Evolutionary conservation across 2,113 vertebrate genomes (phyloP).

Genomic region (Solea solea): DNA sequence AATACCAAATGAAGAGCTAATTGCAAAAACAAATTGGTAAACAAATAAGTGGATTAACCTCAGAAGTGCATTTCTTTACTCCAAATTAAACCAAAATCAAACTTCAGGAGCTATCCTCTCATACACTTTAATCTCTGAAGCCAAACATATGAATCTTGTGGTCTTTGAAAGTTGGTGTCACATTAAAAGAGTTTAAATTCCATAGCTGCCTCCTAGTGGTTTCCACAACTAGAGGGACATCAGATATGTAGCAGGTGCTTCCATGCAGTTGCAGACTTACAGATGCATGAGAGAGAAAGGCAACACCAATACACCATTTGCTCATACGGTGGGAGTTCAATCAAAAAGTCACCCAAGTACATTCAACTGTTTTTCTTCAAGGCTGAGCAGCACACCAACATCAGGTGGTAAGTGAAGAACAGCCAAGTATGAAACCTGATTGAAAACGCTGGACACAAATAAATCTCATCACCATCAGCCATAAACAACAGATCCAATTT

Average conservation of each 20-base stretch:
- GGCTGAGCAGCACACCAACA: background rate
- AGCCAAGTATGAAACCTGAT: background rate
- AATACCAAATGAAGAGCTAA: too few species aligned
- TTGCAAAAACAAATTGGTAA: background rate
- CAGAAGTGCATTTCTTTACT: background rate
- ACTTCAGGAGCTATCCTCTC: background rate
- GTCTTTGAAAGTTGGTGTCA: slow-evolving; percentile 6
- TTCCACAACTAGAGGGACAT: slow-evolving; percentile 51
- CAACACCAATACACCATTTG: slow-evolving; percentile 30
- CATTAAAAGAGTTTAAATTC: slow-evolving; percentile 33
- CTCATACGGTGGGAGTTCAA: slow-evolving; percentile 14
- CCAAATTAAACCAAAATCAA: background rate
- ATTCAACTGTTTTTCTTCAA: slow-evolving; percentile 34
- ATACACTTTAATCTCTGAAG: background rate
- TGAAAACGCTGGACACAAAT: background rate
- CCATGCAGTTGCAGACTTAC: slow-evolving; percentile 25
- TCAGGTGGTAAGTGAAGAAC: background rate
- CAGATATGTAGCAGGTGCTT: slow-evolving; percentile 62
- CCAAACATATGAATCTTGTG: background rate
- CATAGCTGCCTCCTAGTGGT: slow-evolving; percentile 25
- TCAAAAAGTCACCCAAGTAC: slow-evolving; percentile 25
- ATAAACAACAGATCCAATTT: background rate
- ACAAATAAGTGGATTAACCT: background rate
- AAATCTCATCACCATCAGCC: background rate
- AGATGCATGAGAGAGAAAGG: slow-evolving; percentile 13